A percentile compares a stretch with the other conserved stretches of the same genome.
Conservation (phyloP, 1,140 invertebrate species). For the Zaprionus inermis region DNA sequence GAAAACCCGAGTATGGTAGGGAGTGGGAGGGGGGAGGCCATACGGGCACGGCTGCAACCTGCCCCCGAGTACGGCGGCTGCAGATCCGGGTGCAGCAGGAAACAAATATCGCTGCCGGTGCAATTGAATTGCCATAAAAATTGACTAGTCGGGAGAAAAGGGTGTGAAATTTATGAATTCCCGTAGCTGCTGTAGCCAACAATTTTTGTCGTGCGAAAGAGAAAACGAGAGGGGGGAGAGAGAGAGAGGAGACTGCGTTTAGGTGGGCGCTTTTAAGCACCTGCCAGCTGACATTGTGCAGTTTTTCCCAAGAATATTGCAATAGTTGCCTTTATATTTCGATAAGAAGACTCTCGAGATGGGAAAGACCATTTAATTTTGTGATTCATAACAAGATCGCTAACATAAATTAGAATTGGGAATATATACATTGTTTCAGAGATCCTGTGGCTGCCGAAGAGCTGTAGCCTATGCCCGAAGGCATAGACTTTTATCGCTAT, state of each 20-base stretch:
- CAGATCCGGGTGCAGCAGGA: constrained; percentile 44
- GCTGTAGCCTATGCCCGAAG: too few species aligned
- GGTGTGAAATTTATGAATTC: constrained; percentile 58
- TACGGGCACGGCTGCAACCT: constrained; percentile 72
- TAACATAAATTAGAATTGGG: too few species aligned
- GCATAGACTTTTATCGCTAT: constrained; percentile 34
- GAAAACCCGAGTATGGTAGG: constrained; percentile 32
- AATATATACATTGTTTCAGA: too few species aligned
- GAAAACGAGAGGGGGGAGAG: not conserved
- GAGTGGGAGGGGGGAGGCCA: not conserved
- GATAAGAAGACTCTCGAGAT: constrained; percentile 1
- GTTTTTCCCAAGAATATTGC: constrained; percentile 48
- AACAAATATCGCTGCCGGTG: constrained; percentile 60
- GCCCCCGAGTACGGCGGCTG: constrained; percentile 21
- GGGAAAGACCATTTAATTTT: constrained; percentile 16
- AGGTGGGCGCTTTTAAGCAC: constrained; percentile 59
- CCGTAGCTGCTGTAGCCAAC: constrained; percentile 25
- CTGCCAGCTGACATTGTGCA: constrained; percentile 55
- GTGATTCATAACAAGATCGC: not conserved
- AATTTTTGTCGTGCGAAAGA: constrained; percentile 28
- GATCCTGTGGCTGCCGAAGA: too few species aligned
- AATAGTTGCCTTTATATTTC: constrained; percentile 33
- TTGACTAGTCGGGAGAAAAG: constrained; percentile 11
- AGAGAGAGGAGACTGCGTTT: not conserved
- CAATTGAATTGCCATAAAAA: constrained; percentile 77